Evolutionary conservation across 2,888 invertebrate species (phyloP).

Genomic region (Plutella xylostella): DNA sequence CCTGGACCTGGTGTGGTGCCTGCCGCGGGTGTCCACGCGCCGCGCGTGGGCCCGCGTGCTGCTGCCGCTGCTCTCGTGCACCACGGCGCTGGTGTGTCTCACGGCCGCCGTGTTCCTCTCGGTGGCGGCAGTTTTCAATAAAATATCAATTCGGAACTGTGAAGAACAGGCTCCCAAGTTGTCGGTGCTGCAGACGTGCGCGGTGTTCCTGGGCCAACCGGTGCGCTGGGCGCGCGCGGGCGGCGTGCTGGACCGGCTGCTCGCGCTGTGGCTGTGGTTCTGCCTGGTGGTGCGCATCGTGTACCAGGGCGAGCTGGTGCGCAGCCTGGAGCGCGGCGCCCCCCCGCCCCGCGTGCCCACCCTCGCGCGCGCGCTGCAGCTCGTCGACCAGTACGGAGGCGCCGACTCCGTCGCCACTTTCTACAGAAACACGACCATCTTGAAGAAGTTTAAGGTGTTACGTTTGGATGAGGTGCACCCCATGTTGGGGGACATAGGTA

Average conservation of each 20-base stretch:
- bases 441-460: constrained; percentile 22
- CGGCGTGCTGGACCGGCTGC: constrained; percentile 30
- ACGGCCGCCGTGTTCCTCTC: neutral
- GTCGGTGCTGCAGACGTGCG: constrained; percentile 19
- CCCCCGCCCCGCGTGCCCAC: constrained; percentile 30
- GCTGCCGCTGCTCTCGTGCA: constrained; percentile 28
- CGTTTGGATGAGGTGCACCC: constrained; percentile 17
- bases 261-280: constrained; percentile 42
- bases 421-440: constrained; percentile 26
- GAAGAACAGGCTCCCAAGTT: neutral
- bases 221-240: too few relatives aligned
- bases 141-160: neutral
- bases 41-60: constrained; percentile 32
- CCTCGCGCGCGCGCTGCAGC: constrained; percentile 27
- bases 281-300: constrained; percentile 38
- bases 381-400: constrained; percentile 33
- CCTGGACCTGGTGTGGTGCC: constrained; percentile 31
- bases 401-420: constrained; percentile 21
- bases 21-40: constrained; percentile 30
- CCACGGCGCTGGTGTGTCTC: neutral
- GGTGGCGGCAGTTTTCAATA: neutral
- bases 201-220: constrained; percentile 36
- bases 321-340: constrained; percentile 28
- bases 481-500: constrained; percentile 24
- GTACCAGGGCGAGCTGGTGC: constrained; percentile 37